These are phyloP conservation scores for Nephrotoma flavescens DNA, from an alignment of 2,888 invertebrate genomes.

Conservation along the genomic window DNA sequence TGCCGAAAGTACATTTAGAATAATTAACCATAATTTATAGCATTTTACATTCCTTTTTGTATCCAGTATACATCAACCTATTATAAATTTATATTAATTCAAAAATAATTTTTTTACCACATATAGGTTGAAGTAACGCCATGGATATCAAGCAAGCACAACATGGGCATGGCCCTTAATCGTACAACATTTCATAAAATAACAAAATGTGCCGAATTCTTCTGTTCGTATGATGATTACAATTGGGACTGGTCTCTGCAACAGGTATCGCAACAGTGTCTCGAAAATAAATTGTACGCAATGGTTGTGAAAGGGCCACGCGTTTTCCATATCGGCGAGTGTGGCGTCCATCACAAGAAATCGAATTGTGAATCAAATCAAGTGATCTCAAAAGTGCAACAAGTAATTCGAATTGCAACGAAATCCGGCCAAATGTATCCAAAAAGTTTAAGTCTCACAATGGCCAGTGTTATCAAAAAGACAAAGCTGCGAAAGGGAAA, in stretches of 20 bases:
- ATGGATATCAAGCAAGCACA: slow-evolving; percentile 95
- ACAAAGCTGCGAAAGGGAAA: slow-evolving; percentile 75
- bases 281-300: slow-evolving; percentile 62
- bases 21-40: neutral
- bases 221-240: slow-evolving; percentile 96
- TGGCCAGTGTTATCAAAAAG: slow-evolving; percentile 53
- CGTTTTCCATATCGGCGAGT: slow-evolving; percentile 98
- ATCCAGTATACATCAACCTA: neutral
- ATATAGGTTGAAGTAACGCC: slow-evolving; percentile 74
- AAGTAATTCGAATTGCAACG: slow-evolving; percentile 54
- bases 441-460: slow-evolving; percentile 46
- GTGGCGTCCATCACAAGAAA: slow-evolving; percentile 93
- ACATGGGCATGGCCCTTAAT: slow-evolving; percentile 97
- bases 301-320: slow-evolving; percentile 85
- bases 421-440: slow-evolving; percentile 52
- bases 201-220: slow-evolving; percentile 63
- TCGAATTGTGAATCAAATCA: slow-evolving; percentile 77
- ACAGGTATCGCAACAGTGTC: slow-evolving; percentile 73
- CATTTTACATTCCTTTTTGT: neutral
- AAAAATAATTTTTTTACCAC: neutral
- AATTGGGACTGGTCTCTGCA: slow-evolving; percentile 99
- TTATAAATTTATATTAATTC: neutral
- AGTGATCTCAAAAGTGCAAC: slow-evolving; percentile 71
- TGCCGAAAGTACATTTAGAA: neutral
- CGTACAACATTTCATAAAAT: slow-evolving; percentile 75